Evolutionary conservation across 2,797 vertebrate genomes (phyloP).

Genomic region (Mormyrops boulengeri): DNA sequence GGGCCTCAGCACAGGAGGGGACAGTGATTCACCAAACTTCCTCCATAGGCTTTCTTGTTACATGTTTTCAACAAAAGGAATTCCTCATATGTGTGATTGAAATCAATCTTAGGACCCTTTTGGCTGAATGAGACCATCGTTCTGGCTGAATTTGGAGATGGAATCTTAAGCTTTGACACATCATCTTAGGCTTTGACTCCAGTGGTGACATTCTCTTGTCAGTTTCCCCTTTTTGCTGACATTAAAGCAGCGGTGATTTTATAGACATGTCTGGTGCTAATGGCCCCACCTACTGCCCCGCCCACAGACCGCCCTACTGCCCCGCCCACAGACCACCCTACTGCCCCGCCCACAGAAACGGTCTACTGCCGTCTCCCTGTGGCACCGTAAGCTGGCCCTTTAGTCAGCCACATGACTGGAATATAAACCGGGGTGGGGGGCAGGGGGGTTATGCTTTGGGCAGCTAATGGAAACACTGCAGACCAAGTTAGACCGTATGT

Average conservation of each 20-base stretch:
- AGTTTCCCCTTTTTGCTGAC: background rate
- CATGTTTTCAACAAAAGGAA: background rate
- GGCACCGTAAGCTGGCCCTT: background rate
- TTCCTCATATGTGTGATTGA: background rate
- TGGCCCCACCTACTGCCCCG: background rate
- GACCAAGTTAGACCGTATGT: background rate
- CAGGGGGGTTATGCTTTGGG: background rate
- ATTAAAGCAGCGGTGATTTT: background rate
- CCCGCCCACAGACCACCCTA: background rate
- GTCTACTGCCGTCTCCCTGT: background rate
- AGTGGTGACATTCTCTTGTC: background rate
- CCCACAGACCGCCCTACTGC: background rate
- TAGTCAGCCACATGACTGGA: background rate
- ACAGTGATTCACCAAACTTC: background rate
- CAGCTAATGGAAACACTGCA: background rate
- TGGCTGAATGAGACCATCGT: background rate
- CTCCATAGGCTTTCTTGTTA: background rate
- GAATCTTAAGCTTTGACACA: background rate
- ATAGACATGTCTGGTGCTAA: background rate
- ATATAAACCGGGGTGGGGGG: background rate
- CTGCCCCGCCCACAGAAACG: too few relatives aligned
- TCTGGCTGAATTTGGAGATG: background rate
- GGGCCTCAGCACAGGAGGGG: background rate
- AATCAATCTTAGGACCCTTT: background rate
- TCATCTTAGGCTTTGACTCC: background rate